phyloP scores from a whole-genome alignment of 2,888 invertebrate species.

The Cancer borealis region DNA sequence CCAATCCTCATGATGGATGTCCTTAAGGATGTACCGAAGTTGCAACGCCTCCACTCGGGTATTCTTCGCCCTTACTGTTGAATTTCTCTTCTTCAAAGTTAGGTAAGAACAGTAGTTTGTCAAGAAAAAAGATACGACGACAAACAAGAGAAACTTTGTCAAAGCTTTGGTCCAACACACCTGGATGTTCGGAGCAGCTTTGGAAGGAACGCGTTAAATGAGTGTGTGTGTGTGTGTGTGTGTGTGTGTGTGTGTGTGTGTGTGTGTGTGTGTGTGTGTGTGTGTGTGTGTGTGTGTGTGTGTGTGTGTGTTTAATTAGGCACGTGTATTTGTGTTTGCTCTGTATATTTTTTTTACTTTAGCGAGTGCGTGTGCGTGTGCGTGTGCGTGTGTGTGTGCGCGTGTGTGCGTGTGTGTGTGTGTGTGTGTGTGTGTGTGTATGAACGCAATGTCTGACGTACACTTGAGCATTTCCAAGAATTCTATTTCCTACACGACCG shows the following conservation, averaged over 20 bases:
- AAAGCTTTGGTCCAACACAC: background rate
- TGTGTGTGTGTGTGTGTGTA: constrained; percentile 5
- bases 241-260: constrained; percentile 35
- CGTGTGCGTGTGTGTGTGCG: background rate
- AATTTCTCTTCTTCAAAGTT: background rate
- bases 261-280: constrained; percentile 44
- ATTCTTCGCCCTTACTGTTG: background rate
- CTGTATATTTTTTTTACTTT: background rate
- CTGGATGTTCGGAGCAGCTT: background rate
- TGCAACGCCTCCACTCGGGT: background rate
- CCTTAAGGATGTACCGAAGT: background rate
- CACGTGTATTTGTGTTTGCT: background rate
- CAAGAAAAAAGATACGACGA: background rate
- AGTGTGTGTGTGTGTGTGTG: constrained; percentile 15
- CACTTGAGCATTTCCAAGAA: background rate
- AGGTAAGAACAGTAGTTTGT: background rate
- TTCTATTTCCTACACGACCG: background rate
- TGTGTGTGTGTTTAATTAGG: background rate
- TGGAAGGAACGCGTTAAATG: background rate
- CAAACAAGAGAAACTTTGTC: constrained; percentile 23
- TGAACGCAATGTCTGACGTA: background rate
- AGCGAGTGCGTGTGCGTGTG: too few relatives aligned
- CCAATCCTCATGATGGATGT: background rate
- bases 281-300: constrained; percentile 38
- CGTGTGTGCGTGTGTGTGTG: constrained; percentile 12